phyloP scores from a whole-genome alignment of 2,113 vertebrate species.

The Ranitomeya imitator region DNA sequence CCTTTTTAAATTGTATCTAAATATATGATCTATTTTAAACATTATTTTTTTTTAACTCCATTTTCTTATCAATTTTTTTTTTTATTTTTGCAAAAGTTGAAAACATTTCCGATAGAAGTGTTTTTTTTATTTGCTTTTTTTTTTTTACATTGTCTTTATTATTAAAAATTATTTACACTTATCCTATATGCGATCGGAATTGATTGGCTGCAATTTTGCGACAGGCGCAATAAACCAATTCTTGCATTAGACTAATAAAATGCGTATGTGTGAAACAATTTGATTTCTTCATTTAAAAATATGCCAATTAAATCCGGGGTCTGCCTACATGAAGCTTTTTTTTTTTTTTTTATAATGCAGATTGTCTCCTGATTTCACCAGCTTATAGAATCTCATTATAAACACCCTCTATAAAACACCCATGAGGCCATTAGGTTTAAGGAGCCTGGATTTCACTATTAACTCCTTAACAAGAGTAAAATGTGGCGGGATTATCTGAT shows the following conservation, averaged over 20 bases:
- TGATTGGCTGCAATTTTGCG: neutral
- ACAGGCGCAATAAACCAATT: conserved; percentile 52
- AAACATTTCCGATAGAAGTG: neutral
- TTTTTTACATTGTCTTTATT: neutral
- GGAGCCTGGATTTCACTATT: conserved; percentile 55
- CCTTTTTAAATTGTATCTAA: conserved; percentile 1
- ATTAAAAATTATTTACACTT: neutral
- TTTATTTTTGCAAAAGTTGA: neutral
- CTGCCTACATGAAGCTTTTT: conserved; percentile 51
- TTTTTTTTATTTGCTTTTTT: neutral
- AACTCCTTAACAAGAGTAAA: conserved; percentile 47
- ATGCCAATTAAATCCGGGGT: conserved; percentile 64
- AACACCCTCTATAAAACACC: conserved; percentile 42
- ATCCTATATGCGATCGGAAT: neutral
- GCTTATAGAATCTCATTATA: conserved; percentile 43
- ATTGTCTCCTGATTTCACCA: conserved; percentile 13
- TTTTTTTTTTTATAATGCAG: conserved; percentile 48
- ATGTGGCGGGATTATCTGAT: conserved; percentile 27
- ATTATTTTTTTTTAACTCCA: neutral
- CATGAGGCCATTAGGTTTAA: conserved; percentile 47
- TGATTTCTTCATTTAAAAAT: conserved; percentile 71
- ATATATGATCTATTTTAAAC: neutral
- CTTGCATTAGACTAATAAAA: conserved; percentile 76
- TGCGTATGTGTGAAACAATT: conserved; percentile 67
- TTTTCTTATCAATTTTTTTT: neutral